Evolutionary conservation across 2,888 invertebrate genomes (phyloP).

Genomic region (Cryptocheilus praepositus): DNA sequence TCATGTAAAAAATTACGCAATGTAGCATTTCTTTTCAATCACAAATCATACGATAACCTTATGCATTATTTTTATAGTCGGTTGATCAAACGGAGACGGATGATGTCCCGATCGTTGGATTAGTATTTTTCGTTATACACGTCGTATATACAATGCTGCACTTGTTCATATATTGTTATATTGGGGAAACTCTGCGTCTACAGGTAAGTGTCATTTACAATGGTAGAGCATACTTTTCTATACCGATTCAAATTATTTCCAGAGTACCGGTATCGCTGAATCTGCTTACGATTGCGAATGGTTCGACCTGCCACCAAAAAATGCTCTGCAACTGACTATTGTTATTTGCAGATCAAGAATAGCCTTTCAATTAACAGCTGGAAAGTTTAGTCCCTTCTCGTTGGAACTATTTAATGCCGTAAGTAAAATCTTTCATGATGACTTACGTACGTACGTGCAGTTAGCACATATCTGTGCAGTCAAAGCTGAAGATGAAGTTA

Average conservation of each 20-base stretch:
- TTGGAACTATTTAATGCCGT: conserved; percentile 43
- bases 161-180: conserved; percentile 56
- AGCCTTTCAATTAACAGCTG: conserved; percentile 41
- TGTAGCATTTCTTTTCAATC: neutral
- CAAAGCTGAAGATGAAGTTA: too few relatives aligned
- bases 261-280: conserved; percentile 34
- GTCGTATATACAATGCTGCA: conserved; percentile 42
- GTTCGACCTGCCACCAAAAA: conserved; percentile 40
- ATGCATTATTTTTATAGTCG: conserved; percentile 28
- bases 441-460: too few relatives aligned
- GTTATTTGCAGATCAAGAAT: conserved; percentile 25
- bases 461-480: too few relatives aligned
- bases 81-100: conserved; percentile 15
- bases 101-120: conserved; percentile 20
- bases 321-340: conserved; percentile 23
- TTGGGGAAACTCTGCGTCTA: conserved; percentile 47
- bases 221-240: too few relatives aligned
- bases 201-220: conserved; percentile 31
- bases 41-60: neutral
- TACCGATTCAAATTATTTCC: too few relatives aligned
- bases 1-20: too few relatives aligned
- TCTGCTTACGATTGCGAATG: conserved; percentile 39
- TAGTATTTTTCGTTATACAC: conserved; percentile 35
- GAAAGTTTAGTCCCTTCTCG: conserved; percentile 43
- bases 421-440: conserved; percentile 1